Base-by-base conservation (phyloP, 2,113 vertebrate species). In the Cheirogaleus medius region DNA sequence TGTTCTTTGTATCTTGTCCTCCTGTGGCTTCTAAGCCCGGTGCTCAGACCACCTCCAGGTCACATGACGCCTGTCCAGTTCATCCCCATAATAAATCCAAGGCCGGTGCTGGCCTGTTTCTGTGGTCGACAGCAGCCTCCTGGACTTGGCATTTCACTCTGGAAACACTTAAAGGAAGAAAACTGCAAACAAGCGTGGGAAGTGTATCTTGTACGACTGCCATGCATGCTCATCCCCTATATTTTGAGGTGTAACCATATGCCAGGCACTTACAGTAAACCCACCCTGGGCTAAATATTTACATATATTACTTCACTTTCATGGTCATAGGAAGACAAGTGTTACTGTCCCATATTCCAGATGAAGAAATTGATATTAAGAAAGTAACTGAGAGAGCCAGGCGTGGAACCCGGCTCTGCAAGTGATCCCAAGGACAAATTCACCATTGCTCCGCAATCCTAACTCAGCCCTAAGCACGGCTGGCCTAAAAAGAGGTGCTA, bases 21-120 rank as follows among this genome's bases (percentile, higher is more conserved):
- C 32, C 2, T 25, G 1, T 21, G 60, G 44, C 37, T 18, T 42
- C 42, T 9, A 25, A 58, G 13, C 23, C 21, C 32, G 13, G 56
- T 54, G 64, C 18, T 34, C 13, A 27, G 18, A 52, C 8, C 44
- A 29, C 29, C 42, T 29, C 47, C 11, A 42, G 56, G 39, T 12
- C 13, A 10, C 2, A 0, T 10, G 63, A 73, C 6, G 0, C 39
- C 58, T n/a, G 2, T 58, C 37, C n/a, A 8, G 21, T 27, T 78
- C 11, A 4, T 80, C 44, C 81, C 66, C 18, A 58, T 74, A 25
- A 52, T 21, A n/a, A 87, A 42, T 34, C 49, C n/a, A 11, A 73
- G 47, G 39, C 8, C 56, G 49, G 27, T n/a, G 56, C 58, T 25
- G 42, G 17, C 39, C 34, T 34, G n/a, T 21, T 64, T 56, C 63